phyloP scores from a whole-genome alignment of 37 sponge, comb jelly and placozoan genomes.

The Amphimedon queenslandica region DNA sequence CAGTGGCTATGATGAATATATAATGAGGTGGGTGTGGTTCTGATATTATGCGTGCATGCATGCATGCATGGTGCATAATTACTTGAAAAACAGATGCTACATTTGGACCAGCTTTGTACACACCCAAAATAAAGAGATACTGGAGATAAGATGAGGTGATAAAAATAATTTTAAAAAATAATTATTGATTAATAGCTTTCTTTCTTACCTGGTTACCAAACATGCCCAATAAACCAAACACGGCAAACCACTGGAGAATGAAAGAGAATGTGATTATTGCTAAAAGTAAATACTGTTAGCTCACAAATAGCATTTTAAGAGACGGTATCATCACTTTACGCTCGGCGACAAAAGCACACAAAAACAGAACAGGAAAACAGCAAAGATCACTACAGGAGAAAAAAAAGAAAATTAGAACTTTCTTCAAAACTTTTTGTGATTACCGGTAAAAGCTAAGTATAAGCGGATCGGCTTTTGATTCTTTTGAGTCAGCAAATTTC shows the following conservation, averaged over 20 bases:
- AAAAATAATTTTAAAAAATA: not conserved
- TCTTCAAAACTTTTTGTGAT: too few relatives aligned
- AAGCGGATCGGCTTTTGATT: constrained; percentile 45
- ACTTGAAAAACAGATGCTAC: constrained; percentile 70
- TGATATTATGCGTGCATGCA: not conserved
- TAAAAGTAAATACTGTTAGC: not conserved
- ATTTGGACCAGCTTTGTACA: constrained; percentile 63
- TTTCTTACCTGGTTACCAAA: constrained; percentile 78
- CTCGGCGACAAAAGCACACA: constrained; percentile 66
- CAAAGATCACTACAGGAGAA: constrained; percentile 22
- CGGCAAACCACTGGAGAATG: constrained; percentile 24
- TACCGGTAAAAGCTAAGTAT: constrained; percentile 65
- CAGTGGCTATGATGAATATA: constrained; percentile 10
- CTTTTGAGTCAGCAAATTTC: constrained; percentile 31
- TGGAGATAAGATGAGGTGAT: constrained; percentile 14
- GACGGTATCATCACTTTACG: constrained; percentile 44
- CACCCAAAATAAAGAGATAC: constrained; percentile 72
- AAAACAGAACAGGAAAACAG: constrained; percentile 59
- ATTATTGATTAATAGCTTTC: too few relatives aligned
- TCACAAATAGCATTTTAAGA: constrained; percentile 31
- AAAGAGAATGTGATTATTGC: not conserved
- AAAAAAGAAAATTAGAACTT: too few relatives aligned
- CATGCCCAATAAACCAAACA: constrained; percentile 55
- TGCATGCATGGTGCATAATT: not conserved
- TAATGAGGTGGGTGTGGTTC: not conserved